phyloP scores from a whole-genome alignment of 2,797 vertebrate species.

The Limnodromus scolopaceus region DNA sequence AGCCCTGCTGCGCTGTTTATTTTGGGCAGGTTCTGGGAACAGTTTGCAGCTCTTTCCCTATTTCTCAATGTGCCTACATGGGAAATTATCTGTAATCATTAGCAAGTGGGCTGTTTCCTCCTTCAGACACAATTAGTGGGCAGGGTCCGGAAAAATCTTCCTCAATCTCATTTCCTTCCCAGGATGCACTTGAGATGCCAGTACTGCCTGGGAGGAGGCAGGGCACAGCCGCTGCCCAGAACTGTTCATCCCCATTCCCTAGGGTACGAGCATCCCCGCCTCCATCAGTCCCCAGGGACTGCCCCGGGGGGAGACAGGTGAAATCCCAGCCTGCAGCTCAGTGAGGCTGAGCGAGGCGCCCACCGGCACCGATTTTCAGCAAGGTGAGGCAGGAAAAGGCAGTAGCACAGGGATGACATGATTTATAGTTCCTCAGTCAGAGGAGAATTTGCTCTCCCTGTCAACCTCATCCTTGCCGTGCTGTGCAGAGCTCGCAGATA shows the following conservation, averaged over 20 bases:
- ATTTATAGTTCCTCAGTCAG: neutral
- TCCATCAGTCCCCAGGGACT: neutral
- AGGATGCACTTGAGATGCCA: neutral
- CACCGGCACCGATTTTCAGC: rapidly evolving
- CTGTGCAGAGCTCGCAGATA: neutral
- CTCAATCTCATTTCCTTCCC: conserved; percentile 46
- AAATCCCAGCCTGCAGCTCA: neutral
- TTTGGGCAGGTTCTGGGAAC: neutral
- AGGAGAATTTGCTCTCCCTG: neutral
- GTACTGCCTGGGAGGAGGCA: neutral
- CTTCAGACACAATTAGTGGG: conserved; percentile 50
- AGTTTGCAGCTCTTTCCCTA: neutral
- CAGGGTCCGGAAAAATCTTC: conserved; percentile 47
- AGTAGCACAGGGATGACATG: rapidly evolving
- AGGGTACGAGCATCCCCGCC: neutral
- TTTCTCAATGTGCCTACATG: neutral
- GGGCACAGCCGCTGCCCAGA: neutral
- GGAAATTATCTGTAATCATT: conserved; percentile 48
- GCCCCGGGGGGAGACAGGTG: neutral
- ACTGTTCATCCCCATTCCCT: neutral
- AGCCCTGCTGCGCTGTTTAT: neutral
- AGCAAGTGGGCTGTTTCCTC: conserved; percentile 54
- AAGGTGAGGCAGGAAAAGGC: neutral
- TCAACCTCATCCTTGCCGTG: rapidly evolving
- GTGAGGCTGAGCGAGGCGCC: neutral